Evolutionary conservation across 2,797 vertebrate genomes (phyloP).

Genomic region (Lepus townsendii): DNA sequence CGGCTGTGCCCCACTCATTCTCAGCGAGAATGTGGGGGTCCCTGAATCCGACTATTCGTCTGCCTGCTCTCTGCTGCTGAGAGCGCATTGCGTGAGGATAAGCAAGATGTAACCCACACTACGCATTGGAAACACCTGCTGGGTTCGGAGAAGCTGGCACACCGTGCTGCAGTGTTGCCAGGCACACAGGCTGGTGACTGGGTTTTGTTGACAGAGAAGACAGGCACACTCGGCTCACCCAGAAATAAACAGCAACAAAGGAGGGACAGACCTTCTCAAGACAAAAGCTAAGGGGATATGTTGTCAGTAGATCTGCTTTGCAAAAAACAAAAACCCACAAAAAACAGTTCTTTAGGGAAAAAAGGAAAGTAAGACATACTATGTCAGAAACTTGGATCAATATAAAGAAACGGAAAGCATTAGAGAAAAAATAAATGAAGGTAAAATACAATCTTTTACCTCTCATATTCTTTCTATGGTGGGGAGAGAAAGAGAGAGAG

Average conservation of each 20-base stretch:
- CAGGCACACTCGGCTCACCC: background rate
- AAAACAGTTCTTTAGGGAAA: background rate
- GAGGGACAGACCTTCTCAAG: background rate
- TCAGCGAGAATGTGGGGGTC: too few species aligned
- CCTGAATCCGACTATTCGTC: background rate
- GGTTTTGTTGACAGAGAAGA: background rate
- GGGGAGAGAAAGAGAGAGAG: too few species aligned
- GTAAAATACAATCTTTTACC: background rate
- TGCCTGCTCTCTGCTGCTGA: background rate
- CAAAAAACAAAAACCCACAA: background rate
- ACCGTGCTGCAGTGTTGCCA: background rate
- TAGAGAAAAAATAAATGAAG: background rate
- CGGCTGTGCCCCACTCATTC: background rate
- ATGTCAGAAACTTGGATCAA: background rate
- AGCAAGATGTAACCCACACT: background rate
- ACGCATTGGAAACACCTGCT: background rate
- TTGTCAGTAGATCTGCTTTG: background rate
- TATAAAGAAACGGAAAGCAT: background rate
- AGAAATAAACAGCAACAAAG: too few species aligned
- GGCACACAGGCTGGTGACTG: background rate
- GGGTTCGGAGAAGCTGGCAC: background rate
- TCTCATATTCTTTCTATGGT: background rate
- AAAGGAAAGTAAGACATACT: background rate
- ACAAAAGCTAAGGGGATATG: background rate
- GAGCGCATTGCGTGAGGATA: background rate